These are phyloP conservation scores for Aegypius monachus DNA, from an alignment of 2,113 vertebrate species.

Conservation along the genomic window DNA sequence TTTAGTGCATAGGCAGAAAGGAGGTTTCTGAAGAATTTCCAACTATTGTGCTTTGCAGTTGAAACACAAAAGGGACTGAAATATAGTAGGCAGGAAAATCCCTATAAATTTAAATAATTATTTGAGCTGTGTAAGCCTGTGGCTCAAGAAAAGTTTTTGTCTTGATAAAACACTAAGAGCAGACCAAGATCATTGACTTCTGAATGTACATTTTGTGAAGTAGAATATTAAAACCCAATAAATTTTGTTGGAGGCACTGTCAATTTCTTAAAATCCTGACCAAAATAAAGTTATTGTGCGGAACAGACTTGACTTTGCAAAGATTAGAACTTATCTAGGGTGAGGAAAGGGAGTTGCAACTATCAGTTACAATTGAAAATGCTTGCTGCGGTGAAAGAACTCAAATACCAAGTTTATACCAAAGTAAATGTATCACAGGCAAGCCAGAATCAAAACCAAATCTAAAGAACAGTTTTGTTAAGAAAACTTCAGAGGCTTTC, in stretches of 20 bases:
- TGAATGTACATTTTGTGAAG: background rate
- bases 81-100: background rate
- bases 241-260: background rate
- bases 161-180: background rate
- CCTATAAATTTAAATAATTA: background rate
- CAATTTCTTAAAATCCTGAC: background rate
- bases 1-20: background rate
- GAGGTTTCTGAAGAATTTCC: background rate
- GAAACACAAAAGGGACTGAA: background rate
- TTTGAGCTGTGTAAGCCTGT: background rate
- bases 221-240: background rate
- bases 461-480: background rate
- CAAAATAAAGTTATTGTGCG: background rate
- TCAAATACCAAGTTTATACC: background rate
- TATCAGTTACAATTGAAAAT: background rate
- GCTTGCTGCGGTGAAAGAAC: background rate
- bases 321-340: background rate
- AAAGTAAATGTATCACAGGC: background rate
- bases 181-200: background rate
- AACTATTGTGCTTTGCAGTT: background rate
- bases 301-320: background rate
- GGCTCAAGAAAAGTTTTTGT: background rate
- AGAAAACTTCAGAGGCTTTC: background rate
- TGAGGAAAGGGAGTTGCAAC: background rate
- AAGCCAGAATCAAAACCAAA: background rate